These are phyloP conservation scores for Pristionchus exspectatus DNA, from an alignment of 2,888 invertebrate genomes.

Conservation along the genomic window DNA sequence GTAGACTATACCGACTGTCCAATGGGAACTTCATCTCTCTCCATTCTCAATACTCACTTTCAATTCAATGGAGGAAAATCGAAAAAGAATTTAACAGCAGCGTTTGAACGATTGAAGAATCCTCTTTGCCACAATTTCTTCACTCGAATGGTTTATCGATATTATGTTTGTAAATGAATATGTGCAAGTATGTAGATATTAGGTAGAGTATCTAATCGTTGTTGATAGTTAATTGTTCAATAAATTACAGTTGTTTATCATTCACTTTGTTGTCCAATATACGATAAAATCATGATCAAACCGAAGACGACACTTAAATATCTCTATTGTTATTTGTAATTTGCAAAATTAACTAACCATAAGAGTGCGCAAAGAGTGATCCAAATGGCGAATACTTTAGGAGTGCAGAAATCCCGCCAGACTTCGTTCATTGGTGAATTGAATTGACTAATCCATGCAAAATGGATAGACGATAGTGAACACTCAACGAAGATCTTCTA, in stretches of 20 bases:
- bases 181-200: not conserved
- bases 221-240: not conserved
- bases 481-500: not conserved
- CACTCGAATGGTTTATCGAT: conserved; percentile 1
- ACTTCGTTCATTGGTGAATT: not conserved
- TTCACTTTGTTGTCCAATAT: conserved; percentile 36
- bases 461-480: not conserved
- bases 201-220: not conserved
- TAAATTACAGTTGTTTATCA: not conserved
- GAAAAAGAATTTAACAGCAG: not conserved
- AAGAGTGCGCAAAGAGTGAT: conserved; percentile 1
- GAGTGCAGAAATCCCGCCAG: conserved; percentile 28
- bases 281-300: conserved; percentile 45
- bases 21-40: not conserved
- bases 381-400: conserved; percentile 44
- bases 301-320: conserved; percentile 45
- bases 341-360: not conserved
- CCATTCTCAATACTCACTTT: conserved; percentile 39
- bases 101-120: not conserved
- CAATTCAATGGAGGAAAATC: not conserved
- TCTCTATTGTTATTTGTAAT: not conserved
- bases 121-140: conserved; percentile 9
- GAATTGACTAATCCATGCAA: not conserved
- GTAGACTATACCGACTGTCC: not conserved
- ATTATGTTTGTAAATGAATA: not conserved